Evolutionary conservation across 2,888 invertebrate genomes (phyloP).

Genomic region (Microctonus hyperodae): DNA sequence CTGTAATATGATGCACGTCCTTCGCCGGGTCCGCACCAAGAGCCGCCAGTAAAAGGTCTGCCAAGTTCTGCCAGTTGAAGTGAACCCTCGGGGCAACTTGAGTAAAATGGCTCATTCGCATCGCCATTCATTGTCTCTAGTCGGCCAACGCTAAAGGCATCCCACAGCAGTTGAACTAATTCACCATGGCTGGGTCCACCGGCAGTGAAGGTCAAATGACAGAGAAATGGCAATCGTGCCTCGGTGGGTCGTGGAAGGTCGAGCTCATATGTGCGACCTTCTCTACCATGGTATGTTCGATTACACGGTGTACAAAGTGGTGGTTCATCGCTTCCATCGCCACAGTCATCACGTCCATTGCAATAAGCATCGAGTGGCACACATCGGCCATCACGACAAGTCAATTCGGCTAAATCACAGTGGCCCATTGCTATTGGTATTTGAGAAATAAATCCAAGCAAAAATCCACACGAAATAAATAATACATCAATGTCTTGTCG

Average conservation of each 20-base stretch:
- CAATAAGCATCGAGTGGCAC: slow-evolving; percentile 86
- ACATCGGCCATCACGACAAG: slow-evolving; percentile 77
- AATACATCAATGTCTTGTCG: not conserved
- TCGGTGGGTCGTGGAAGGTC: slow-evolving; percentile 76
- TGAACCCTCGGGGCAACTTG: slow-evolving; percentile 88
- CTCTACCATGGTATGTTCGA: slow-evolving; percentile 89
- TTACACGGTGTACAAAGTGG: slow-evolving; percentile 83
- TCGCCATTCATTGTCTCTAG: slow-evolving; percentile 68
- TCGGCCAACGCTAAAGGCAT: slow-evolving; percentile 86
- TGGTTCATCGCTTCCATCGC: slow-evolving; percentile 87
- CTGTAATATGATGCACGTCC: slow-evolving; percentile 87
- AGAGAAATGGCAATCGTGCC: slow-evolving; percentile 83
- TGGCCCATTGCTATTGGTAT: slow-evolving; percentile 48
- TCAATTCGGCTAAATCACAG: slow-evolving; percentile 81
- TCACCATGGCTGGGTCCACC: slow-evolving; percentile 88
- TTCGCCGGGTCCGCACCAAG: slow-evolving; percentile 86
- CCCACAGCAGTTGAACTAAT: slow-evolving; percentile 88
- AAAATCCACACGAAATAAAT: slow-evolving; percentile 15
- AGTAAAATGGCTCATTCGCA: slow-evolving; percentile 66
- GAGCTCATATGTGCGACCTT: slow-evolving; percentile 74
- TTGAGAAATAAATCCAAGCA: not conserved
- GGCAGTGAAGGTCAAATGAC: slow-evolving; percentile 91
- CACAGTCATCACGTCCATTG: slow-evolving; percentile 84
- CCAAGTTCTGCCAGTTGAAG: slow-evolving; percentile 88
- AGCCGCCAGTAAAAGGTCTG: slow-evolving; percentile 86